These are phyloP conservation scores for Portunus trituberculatus DNA, from an alignment of 1,140 invertebrate species.

Conservation along the genomic window DNA sequence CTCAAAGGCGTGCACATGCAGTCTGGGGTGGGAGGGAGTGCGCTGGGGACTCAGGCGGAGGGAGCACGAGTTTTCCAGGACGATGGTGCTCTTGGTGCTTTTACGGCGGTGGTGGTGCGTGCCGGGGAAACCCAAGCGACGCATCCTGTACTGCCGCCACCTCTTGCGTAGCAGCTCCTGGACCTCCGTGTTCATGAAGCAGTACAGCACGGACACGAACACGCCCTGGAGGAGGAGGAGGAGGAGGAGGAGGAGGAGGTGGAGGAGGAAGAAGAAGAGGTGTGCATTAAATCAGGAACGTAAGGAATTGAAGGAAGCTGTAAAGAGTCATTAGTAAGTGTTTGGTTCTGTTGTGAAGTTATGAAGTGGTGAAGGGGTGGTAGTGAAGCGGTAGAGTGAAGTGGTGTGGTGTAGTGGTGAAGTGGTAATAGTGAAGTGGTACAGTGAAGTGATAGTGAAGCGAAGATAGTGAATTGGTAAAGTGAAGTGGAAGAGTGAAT, in stretches of 20 bases:
- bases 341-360: no score
- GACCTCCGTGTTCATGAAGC: conserved; percentile 63
- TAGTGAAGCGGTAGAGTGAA: no score
- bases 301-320: not conserved
- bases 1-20: not conserved
- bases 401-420: no score
- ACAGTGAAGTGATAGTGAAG: no score
- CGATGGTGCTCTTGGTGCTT: conserved; percentile 63
- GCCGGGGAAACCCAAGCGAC: conserved; percentile 9
- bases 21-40: not conserved
- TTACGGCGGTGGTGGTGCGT: conserved; percentile 8
- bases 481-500: no score
- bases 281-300: not conserved
- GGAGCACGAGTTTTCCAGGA: conserved; percentile 39
- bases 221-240: conserved; percentile 39
- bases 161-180: conserved; percentile 57
- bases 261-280: not conserved
- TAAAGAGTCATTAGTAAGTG: not conserved
- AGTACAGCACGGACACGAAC: conserved; percentile 64
- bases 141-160: conserved; percentile 61
- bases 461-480: no score
- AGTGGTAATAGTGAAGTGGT: not conserved
- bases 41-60: conserved; percentile 40
- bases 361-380: no score
- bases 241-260: not conserved